Conservation (phyloP, 2,888 invertebrate species). For the Fissipunctia ypsillon region DNA sequence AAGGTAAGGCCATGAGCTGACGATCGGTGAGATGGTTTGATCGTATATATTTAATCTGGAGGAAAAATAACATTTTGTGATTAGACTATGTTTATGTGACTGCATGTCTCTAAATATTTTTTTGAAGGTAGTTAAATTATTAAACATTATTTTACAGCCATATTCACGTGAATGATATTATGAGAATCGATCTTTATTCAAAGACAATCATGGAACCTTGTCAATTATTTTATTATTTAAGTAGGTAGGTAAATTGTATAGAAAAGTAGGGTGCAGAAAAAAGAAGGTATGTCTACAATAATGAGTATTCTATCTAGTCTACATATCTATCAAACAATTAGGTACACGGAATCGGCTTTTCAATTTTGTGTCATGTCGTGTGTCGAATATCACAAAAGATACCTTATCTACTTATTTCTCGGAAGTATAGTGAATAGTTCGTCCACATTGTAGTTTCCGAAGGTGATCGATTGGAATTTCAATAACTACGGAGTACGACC, state of each 20-base stretch:
- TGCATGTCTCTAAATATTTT: neutral
- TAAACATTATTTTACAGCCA: neutral
- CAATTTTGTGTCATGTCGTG: constrained; percentile 7
- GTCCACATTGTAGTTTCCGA: neutral
- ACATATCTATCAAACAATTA: too few species aligned
- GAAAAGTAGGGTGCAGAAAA: neutral
- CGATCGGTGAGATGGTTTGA: constrained; percentile 7
- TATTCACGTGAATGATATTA: neutral
- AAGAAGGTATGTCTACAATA: neutral
- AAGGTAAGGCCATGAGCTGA: constrained; percentile 3
- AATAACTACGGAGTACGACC: neutral
- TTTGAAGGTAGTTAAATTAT: neutral
- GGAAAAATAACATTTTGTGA: neutral
- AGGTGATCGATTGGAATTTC: constrained; percentile 1
- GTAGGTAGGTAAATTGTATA: neutral
- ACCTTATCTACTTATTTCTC: neutral
- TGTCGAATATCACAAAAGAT: constrained; percentile 5
- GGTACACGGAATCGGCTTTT: neutral
- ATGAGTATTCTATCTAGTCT: neutral
- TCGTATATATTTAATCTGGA: constrained; percentile 9
- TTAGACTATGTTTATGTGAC: neutral
- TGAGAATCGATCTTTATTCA: neutral
- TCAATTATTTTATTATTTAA: neutral
- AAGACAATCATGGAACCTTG: neutral
- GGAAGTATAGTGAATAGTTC: constrained; percentile 21